A percentile compares a stretch with the other conserved stretches of the same genome.
Conservation (phyloP, 2,113 vertebrate species). For the Sapajus apella region DNA sequence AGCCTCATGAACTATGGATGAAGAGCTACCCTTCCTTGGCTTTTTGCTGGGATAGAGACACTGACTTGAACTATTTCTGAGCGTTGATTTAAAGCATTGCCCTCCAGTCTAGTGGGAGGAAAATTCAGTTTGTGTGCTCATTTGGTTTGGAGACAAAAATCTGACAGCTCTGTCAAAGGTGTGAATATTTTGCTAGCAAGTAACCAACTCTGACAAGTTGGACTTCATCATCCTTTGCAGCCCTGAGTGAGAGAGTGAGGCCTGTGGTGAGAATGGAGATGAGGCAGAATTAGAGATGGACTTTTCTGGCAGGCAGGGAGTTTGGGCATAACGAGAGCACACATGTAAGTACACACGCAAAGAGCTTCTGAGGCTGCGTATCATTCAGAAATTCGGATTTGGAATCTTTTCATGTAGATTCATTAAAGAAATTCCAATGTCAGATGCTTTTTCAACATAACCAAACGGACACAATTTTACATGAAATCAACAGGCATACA, state of each 20-base stretch:
- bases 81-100: conserved; percentile 80
- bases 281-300: conserved; percentile 73
- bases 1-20: conserved; percentile 42
- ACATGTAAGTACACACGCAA: neutral
- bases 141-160: conserved; percentile 84
- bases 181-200: conserved; percentile 81
- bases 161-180: conserved; percentile 89
- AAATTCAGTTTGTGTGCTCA: conserved; percentile 83
- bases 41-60: conserved; percentile 74
- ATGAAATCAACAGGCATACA: neutral
- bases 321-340: neutral
- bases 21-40: conserved; percentile 49
- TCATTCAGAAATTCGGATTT: neutral
- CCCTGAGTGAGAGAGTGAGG: conserved; percentile 82
- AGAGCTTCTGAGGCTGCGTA: neutral
- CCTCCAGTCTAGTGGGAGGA: conserved; percentile 80
- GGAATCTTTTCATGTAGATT: neutral
- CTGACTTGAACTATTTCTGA: conserved; percentile 79
- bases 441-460: neutral
- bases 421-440: neutral
- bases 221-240: conserved; percentile 85
- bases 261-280: conserved; percentile 74
- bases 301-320: conserved; percentile 63
- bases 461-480: neutral
- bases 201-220: conserved; percentile 87